Conservation (phyloP, 2,113 vertebrate species). For the Ginglymostoma cirratum region DNA sequence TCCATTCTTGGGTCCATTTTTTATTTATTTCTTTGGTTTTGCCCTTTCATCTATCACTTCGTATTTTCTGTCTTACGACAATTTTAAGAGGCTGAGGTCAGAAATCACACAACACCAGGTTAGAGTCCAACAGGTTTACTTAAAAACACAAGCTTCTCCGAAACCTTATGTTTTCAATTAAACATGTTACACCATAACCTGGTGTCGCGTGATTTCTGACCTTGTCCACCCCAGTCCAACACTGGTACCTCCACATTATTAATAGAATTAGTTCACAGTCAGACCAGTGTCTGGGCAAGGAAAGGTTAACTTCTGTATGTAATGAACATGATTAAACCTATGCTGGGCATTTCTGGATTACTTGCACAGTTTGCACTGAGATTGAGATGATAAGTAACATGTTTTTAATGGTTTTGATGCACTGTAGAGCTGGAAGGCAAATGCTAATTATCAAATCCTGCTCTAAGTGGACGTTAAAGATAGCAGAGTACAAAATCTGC, state of each 20-base stretch:
- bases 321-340: background rate
- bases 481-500: background rate
- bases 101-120: too few species aligned
- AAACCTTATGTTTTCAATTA: too few species aligned
- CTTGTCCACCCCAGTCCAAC: too few species aligned
- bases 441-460: background rate
- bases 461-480: background rate
- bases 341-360: background rate
- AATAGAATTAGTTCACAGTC: background rate
- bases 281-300: background rate
- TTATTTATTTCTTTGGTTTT: background rate
- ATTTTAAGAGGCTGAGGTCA: too few species aligned
- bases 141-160: too few species aligned
- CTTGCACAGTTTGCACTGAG: slow-evolving; percentile 12
- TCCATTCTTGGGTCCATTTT: background rate
- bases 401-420: background rate
- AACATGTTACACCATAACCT: too few species aligned
- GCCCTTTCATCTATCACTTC: background rate
- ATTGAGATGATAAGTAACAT: background rate
- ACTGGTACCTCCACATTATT: background rate
- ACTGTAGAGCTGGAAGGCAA: background rate
- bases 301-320: background rate
- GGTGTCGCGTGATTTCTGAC: too few species aligned
- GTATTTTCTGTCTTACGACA: background rate
- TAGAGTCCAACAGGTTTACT: too few species aligned